A percentile compares a stretch with the other conserved stretches of the same genome.
These are phyloP conservation scores for Hymenopus coronatus DNA, from an alignment of 2,888 invertebrate species.

Conservation along the genomic window DNA sequence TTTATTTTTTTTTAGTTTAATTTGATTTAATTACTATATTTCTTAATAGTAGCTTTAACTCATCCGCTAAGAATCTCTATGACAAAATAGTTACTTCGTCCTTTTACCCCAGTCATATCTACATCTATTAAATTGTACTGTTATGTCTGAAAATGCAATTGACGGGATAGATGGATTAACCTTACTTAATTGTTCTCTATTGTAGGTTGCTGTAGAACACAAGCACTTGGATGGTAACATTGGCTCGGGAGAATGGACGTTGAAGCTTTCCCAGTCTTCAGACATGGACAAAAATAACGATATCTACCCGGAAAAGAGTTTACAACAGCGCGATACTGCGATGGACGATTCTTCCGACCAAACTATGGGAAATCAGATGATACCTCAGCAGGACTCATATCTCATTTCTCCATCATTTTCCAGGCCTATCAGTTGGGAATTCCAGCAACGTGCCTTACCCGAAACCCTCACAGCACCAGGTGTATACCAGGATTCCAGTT, in stretches of 20 bases:
- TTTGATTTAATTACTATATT: too few species aligned
- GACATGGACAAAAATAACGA: background rate
- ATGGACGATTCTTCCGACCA: background rate
- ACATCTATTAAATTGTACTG: too few species aligned
- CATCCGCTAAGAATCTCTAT: too few species aligned
- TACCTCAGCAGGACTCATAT: background rate
- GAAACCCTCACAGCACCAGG: background rate
- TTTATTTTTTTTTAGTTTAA: too few species aligned
- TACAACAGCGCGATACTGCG: background rate
- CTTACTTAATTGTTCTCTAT: background rate
- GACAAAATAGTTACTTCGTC: too few species aligned
- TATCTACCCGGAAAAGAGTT: background rate
- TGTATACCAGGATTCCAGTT: background rate
- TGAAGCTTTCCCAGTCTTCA: background rate
- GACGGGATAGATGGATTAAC: too few species aligned
- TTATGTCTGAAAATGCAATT: too few species aligned
- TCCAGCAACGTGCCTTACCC: background rate
- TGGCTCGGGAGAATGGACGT: background rate
- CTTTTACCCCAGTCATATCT: too few species aligned
- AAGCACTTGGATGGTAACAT: background rate
- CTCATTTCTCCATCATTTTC: background rate
- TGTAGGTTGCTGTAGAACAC: background rate
- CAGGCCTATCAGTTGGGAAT: background rate
- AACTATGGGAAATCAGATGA: background rate
- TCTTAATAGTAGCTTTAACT: too few species aligned